Percentiles rank a stretch among this genome's conserved stretches.
Evolutionary conservation across 2,888 invertebrate species (phyloP).

Genomic region (Xestia ashworthii): DNA sequence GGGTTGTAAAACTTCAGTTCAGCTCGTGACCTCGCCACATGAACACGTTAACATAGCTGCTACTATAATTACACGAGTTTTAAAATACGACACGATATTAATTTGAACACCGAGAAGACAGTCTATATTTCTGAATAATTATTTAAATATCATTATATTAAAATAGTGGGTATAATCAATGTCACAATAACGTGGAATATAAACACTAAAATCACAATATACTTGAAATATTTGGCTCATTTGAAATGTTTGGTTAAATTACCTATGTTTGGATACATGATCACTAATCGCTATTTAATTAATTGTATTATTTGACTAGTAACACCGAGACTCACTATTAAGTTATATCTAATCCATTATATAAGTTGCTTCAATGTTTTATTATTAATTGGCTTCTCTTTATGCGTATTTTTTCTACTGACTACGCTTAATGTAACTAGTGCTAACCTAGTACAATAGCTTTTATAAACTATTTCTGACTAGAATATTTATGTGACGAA

Average conservation of each 20-base stretch:
- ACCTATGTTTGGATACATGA: neutral
- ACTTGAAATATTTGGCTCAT: conserved; percentile 1
- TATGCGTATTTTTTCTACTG: neutral
- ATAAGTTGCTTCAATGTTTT: neutral
- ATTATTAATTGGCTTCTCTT: neutral
- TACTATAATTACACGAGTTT: neutral
- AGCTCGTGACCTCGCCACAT: neutral
- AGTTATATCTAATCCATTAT: neutral
- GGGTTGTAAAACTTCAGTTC: neutral
- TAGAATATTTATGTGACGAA: neutral
- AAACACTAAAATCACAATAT: conserved; percentile 6
- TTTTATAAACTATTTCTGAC: neutral
- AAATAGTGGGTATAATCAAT: conserved; percentile 13
- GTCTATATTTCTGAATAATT: conserved; percentile 22
- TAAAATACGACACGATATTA: conserved; percentile 5
- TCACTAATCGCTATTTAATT: neutral
- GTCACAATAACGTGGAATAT: conserved; percentile 22
- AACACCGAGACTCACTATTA: neutral
- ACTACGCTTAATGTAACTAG: neutral
- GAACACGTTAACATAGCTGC: neutral
- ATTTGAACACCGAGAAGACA: conserved; percentile 18
- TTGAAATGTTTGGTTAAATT: conserved; percentile 3
- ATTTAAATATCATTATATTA: neutral
- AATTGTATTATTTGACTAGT: neutral
- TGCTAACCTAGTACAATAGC: neutral